Evolutionary conservation across 2,797 vertebrate species (phyloP).

Genomic region (Parotocinclus haroldoi): DNA sequence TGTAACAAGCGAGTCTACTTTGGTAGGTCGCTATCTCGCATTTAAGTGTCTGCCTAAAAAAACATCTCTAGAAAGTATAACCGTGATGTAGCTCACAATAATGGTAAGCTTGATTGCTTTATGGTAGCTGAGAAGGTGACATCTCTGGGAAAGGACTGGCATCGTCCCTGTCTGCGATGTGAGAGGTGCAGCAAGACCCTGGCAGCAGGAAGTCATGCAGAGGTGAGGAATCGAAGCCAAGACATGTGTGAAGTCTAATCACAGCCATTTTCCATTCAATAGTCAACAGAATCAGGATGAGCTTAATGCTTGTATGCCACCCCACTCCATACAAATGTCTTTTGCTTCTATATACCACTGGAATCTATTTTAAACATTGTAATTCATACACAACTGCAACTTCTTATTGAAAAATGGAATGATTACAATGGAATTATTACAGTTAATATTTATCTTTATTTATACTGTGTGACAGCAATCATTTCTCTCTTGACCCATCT

Average conservation of each 20-base stretch:
- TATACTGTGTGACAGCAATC: too few species aligned
- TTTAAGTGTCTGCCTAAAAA: background rate
- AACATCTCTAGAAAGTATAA: slow-evolving; percentile 13
- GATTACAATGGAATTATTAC: too few species aligned
- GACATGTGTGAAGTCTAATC: background rate
- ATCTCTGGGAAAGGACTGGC: slow-evolving; percentile 97
- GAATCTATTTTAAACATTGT: too few species aligned
- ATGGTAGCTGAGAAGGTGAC: slow-evolving; percentile 95
- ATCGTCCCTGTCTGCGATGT: slow-evolving; percentile 94
- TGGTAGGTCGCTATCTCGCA: slow-evolving; percentile 70
- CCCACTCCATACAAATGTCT: too few species aligned
- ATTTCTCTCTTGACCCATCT: too few species aligned
- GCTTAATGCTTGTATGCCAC: background rate
- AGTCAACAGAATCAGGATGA: background rate
- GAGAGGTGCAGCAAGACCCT: slow-evolving; percentile 95
- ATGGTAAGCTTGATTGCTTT: background rate
- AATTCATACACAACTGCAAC: too few species aligned
- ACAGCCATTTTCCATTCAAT: background rate
- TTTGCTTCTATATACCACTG: too few species aligned
- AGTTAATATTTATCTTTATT: too few species aligned
- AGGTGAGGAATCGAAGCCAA: slow-evolving; percentile 72
- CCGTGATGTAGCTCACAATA: background rate
- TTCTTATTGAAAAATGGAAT: too few species aligned
- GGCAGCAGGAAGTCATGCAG: slow-evolving; percentile 87
- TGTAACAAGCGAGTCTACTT: slow-evolving; percentile 97